Evolutionary conservation across 2,888 invertebrate species (phyloP).

Genomic region (Pristionchus exspectatus): DNA sequence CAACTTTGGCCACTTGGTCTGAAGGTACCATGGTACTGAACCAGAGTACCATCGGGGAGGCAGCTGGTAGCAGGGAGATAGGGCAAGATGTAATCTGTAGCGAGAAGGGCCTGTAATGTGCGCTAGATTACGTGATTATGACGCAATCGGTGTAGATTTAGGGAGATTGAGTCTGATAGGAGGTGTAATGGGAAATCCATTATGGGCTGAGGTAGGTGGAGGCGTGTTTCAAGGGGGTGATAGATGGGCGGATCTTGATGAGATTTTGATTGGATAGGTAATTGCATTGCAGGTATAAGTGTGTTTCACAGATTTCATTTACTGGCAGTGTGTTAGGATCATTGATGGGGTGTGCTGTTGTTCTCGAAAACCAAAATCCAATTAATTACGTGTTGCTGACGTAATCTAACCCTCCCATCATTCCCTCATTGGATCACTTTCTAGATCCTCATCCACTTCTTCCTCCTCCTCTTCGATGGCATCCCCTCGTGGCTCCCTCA

Average conservation of each 20-base stretch:
- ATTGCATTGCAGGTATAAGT: neutral
- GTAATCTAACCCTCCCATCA: neutral
- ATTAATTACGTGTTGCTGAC: slow-evolving; percentile 15
- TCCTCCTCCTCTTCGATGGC: neutral
- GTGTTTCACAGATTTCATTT: too few relatives aligned
- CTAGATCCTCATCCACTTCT: neutral
- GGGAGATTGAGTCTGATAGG: neutral
- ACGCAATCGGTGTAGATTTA: neutral
- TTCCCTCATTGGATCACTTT: neutral
- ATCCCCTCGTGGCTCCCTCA: neutral
- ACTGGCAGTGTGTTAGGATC: too few relatives aligned
- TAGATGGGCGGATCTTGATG: neutral
- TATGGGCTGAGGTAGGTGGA: neutral
- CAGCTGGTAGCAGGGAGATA: slow-evolving; percentile 5
- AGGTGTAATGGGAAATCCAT: neutral
- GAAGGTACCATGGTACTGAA: too few relatives aligned
- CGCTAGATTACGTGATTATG: neutral
- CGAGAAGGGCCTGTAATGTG: neutral
- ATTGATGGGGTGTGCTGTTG: too few relatives aligned
- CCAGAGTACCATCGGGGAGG: neutral
- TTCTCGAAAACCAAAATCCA: too few relatives aligned
- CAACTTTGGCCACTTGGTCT: neutral
- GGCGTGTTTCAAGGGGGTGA: neutral
- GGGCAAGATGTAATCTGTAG: neutral
- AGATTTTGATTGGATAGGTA: neutral